Conservation (phyloP, 2,888 invertebrate species). For the Lithosia quadra region DNA sequence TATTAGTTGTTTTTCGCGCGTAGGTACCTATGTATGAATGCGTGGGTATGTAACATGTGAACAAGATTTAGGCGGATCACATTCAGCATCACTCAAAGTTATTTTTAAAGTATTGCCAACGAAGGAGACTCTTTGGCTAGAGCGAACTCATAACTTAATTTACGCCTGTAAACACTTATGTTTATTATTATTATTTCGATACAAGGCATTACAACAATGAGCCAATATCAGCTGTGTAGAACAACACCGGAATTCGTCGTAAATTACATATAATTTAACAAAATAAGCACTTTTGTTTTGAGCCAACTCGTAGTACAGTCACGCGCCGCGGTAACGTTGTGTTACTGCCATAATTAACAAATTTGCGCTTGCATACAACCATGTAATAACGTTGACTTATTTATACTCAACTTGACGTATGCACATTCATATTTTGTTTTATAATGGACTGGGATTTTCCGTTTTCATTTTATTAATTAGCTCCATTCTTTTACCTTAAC, state of each 20-base stretch:
- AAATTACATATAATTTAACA: conserved; percentile 61
- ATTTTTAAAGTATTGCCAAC: not conserved
- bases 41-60: too few relatives aligned
- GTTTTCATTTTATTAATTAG: conserved; percentile 31
- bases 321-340: conserved; percentile 67
- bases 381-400: conserved; percentile 39
- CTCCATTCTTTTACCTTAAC: conserved; percentile 46
- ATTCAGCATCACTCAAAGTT: not conserved
- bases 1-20: too few relatives aligned
- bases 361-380: conserved; percentile 58
- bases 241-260: conserved; percentile 46
- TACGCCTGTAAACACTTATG: conserved; percentile 37
- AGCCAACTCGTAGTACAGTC: conserved; percentile 68
- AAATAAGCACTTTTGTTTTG: conserved; percentile 67
- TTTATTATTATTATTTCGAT: conserved; percentile 42
- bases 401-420: conserved; percentile 40
- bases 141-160: conserved; percentile 16
- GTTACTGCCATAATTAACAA: conserved; percentile 79
- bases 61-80: not conserved
- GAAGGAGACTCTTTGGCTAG: not conserved
- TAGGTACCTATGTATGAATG: too few relatives aligned
- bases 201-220: conserved; percentile 46
- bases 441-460: conserved; percentile 27
- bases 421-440: conserved; percentile 28
- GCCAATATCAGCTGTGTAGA: conserved; percentile 43